These are phyloP conservation scores for Riptortus pedestris DNA, from an alignment of 1,140 invertebrate genomes.

Conservation along the genomic window DNA sequence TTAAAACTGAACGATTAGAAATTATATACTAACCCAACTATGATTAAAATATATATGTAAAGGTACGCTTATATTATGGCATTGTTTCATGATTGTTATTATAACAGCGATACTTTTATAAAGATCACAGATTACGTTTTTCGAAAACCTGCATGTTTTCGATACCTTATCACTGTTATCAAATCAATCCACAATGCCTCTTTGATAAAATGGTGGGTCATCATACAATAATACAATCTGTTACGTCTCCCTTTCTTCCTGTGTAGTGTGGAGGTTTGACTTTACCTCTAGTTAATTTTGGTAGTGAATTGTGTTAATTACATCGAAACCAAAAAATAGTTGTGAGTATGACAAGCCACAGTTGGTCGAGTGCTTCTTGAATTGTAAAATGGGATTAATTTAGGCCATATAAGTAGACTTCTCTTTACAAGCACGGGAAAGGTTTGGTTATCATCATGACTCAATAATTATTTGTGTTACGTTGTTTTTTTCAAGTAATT, in stretches of 20 bases:
- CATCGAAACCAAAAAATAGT: neutral
- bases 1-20: too few species aligned
- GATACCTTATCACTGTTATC: constrained; percentile 1
- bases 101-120: too few species aligned
- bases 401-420: too few species aligned
- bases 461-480: constrained; percentile 1
- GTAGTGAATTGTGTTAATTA: neutral
- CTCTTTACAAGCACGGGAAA: neutral
- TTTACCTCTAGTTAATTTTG: neutral
- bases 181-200: neutral
- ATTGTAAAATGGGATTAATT: too few species aligned
- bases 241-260: constrained; percentile 17
- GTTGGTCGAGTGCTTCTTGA: too few species aligned
- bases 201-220: constrained; percentile 10
- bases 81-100: too few species aligned
- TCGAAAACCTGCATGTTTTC: too few species aligned
- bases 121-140: too few species aligned
- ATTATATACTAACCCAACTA: too few species aligned
- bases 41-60: too few species aligned
- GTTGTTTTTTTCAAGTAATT: too few species aligned
- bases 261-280: constrained; percentile 13
- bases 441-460: constrained; percentile 6
- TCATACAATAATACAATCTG: constrained; percentile 9
- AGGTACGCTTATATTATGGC: too few species aligned
- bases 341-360: neutral